Evolutionary conservation across 2,113 vertebrate genomes (phyloP).

Genomic region (Clarias batrachus): DNA sequence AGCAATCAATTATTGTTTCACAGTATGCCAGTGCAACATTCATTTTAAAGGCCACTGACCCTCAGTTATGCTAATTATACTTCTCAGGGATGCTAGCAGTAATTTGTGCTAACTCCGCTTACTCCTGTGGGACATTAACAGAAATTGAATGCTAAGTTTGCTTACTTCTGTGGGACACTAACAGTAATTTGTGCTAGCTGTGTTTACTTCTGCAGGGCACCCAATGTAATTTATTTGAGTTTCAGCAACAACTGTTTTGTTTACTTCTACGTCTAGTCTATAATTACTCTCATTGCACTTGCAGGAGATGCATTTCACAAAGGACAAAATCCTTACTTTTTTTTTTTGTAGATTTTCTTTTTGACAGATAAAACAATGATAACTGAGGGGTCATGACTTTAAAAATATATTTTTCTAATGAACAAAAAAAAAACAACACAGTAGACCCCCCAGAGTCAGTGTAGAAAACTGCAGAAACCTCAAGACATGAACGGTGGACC

Average conservation of each 20-base stretch:
- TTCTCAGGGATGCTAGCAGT: neutral
- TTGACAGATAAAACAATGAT: neutral
- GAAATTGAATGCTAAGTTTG: neutral
- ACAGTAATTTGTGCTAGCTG: conserved; percentile 5
- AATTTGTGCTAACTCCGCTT: neutral
- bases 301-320: neutral
- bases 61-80: neutral
- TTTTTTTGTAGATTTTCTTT: neutral
- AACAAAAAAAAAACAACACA: neutral
- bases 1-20: neutral
- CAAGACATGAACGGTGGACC: neutral
- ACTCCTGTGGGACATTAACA: neutral
- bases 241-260: conserved; percentile 11
- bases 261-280: conserved; percentile 8
- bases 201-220: conserved; percentile 21
- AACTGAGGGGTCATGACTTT: neutral
- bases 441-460: neutral
- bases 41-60: conserved; percentile 2
- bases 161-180: neutral
- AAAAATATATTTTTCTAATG: neutral
- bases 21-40: neutral
- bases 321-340: neutral
- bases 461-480: neutral
- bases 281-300: conserved; percentile 34
- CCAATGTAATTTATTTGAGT: conserved; percentile 14